These are phyloP conservation scores for Momotus momota DNA, from an alignment of 2,797 vertebrate genomes.

Conservation along the genomic window DNA sequence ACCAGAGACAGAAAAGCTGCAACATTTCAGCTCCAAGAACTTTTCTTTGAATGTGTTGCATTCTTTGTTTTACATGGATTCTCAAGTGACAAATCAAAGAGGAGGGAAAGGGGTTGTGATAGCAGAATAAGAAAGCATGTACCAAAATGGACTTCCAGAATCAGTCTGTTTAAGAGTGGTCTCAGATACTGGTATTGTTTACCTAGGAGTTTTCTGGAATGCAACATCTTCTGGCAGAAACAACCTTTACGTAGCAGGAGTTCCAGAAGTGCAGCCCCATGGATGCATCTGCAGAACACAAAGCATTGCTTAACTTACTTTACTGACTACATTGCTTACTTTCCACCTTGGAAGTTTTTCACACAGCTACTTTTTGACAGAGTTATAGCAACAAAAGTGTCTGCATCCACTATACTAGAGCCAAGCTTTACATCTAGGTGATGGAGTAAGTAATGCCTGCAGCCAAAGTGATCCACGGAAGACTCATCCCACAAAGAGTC, in stretches of 20 bases:
- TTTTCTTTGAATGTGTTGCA: not conserved
- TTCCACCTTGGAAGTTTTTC: not conserved
- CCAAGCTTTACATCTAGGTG: not conserved
- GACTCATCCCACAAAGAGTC: not conserved
- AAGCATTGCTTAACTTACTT: not conserved
- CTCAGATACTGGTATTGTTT: not conserved
- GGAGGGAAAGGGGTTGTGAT: not conserved
- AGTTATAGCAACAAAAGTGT: not conserved
- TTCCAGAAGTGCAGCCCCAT: not conserved
- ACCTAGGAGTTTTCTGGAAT: slow-evolving; percentile 37
- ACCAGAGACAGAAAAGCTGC: not conserved
- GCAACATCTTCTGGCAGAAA: not conserved
- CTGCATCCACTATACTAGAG: not conserved
- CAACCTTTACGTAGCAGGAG: not conserved
- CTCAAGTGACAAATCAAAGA: slow-evolving; percentile 50
- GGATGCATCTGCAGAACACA: not conserved
- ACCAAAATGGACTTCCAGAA: slow-evolving; percentile 25
- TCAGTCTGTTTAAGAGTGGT: not conserved
- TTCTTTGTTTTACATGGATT: slow-evolving; percentile 38
- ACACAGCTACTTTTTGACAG: not conserved
- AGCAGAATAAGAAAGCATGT: not conserved
- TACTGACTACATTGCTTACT: no score
- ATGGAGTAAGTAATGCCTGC: not conserved
- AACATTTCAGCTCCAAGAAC: slow-evolving; percentile 11
- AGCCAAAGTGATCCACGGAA: not conserved